Evolutionary conservation across 2,888 invertebrate genomes (phyloP), one percentile per base, ranked within the genome.

Genomic region (Phytoseiulus persimilis): DNA sequence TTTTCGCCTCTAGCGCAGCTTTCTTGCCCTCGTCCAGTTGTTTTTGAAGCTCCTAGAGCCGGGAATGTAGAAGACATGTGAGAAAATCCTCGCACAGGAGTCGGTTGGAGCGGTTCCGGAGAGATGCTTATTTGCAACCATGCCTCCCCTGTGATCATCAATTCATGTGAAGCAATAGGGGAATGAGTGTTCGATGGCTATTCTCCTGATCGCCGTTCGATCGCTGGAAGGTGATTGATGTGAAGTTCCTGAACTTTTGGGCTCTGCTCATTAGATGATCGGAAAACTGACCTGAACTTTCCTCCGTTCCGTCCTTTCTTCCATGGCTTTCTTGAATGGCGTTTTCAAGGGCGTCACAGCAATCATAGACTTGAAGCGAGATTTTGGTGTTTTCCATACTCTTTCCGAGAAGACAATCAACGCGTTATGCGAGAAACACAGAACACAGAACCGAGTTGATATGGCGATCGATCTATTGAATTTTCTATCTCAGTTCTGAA

Each of bases 1-100:
- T 90, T 92, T 92, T 45, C 91, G 91, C 90, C 91, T 91, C 83
- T 91, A 90, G 83, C 91, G 89, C 91, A 92, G 92, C 90, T 92
- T 92, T 89, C 91, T 90, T 83, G 90, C 91, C 92, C 92, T 92
- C 31, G 92, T 91, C 31, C 92, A 91, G 89, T 91, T 92, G 31
- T 65, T 28, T 14, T 65, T 65, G 65, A 1, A 65, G 65, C 28
- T 65, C 65, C 65, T 65, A 18, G 18, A 23, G 2, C 2, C 65
- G 9, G 28, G 18, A 65, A 65, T 23, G 65, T 23, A 28, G 23
- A 23, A 2, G 14, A 65, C 65, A 3, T 39, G 39, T 39, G 3
- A 39, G 39, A 39, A 39, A 39, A 39, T 39, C 39, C 5, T 65
- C 65, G 65, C 5, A 11, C 28, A 46, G 46, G 46, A 14, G 46